Conservation (phyloP, 2,888 invertebrate species). For the Nephrocerus scutellatus region DNA sequence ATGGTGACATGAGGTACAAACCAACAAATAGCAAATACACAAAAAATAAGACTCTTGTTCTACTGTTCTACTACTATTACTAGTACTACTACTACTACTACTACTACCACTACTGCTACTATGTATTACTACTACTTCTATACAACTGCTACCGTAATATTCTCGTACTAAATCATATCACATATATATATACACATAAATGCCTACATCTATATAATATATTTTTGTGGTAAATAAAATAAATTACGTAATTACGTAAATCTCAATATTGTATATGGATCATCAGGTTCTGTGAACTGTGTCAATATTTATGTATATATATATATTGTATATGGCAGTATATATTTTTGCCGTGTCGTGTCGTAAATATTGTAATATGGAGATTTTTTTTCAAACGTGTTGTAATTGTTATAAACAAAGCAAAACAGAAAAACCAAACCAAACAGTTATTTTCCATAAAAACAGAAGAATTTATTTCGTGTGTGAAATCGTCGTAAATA, state of each 20-base stretch:
- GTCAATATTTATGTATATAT: no score
- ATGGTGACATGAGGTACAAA: slow-evolving; percentile 94
- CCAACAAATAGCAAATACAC: slow-evolving; percentile 18
- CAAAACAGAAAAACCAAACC: slow-evolving; percentile 17
- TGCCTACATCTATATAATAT: neutral
- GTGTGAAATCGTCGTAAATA: slow-evolving; percentile 24
- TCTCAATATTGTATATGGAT: no score
- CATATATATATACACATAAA: neutral
- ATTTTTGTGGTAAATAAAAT: no score
- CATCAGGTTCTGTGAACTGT: no score
- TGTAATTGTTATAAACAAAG: slow-evolving; percentile 14
- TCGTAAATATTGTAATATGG: slow-evolving; percentile 18
- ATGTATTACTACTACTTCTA: slow-evolving; percentile 20
- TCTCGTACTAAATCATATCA: slow-evolving; percentile 1
- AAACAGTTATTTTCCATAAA: no score
- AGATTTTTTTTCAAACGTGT: slow-evolving; percentile 14
- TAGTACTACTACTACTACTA: slow-evolving; percentile 5
- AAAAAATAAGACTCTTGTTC: slow-evolving; percentile 11
- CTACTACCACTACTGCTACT: neutral
- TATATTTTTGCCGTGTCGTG: no score
- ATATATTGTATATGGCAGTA: no score
- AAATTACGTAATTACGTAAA: no score
- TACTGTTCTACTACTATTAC: slow-evolving; percentile 3
- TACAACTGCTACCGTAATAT: slow-evolving; percentile 17
- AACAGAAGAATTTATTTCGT: slow-evolving; percentile 22